Evolutionary conservation across 2,113 vertebrate species (phyloP), one percentile per base, ranked within the genome.

Genomic region (Megaptera novaeangliae): DNA sequence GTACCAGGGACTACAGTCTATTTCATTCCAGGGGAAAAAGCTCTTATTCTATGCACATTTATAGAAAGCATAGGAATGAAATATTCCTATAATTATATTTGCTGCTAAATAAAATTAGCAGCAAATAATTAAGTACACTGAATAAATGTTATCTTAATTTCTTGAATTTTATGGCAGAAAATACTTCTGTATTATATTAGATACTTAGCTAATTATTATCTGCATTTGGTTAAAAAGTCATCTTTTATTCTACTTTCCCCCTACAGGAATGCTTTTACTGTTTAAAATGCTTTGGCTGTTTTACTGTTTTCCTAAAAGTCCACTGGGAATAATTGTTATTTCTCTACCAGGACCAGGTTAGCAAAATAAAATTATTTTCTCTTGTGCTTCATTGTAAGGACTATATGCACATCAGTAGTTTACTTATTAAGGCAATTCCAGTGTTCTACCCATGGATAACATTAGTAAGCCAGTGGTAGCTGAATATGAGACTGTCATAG

Each of bases 281-380:
- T 89, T 97, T 97, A 71, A 94, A 87, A 88, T 80, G 46, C n/a
- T 71, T 94, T 34, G 78, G 25, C 41, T 85, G 15, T 83, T 83
- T 89, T 81, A 92, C 21, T 61, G 10, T 88, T 95, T 94, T 78
- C 41, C 72, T 93, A 74, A 80, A 80, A 92, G 68, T 61, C 61
- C 59, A 63, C 0, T 90, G 44, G n/a, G 82, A 94, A 84, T 89
- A 69, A 78, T 1, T 66, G 20, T 75, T 69, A 82, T 52, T 91
- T 83, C 41, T 95, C 78, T 69, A 63, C 21, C 15, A 80, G 55
- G 49, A 64, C 93, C 7, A 77, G 44, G n/a, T 74, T 63, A 93
- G 85, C 61, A 87, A 88, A 97, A 63, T 39, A 92, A 69, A 85
- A 61, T 88, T 77, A 85, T 71, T 84, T 98, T 81, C 49, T 92